These are phyloP conservation scores for Charanyca ferruginea DNA, from an alignment of 2,888 invertebrate genomes.

Conservation along the genomic window DNA sequence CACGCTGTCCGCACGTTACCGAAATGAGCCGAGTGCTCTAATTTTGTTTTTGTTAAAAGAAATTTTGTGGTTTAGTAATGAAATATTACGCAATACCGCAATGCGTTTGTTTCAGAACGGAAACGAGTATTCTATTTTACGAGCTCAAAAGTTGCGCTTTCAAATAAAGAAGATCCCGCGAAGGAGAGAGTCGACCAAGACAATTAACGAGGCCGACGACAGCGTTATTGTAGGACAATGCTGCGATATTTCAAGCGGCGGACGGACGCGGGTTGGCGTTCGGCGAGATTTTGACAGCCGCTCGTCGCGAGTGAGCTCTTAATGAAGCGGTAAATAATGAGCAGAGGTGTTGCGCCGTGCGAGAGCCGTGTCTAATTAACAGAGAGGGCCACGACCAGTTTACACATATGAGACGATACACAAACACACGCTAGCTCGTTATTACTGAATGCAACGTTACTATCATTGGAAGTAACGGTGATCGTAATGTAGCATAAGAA, in stretches of 20 bases:
- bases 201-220: conserved; percentile 88
- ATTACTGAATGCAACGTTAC: conserved; percentile 71
- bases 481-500: conserved; percentile 68
- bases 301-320: conserved; percentile 88
- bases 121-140: conserved; percentile 80
- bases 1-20: conserved; percentile 84
- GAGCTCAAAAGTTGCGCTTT: conserved; percentile 76
- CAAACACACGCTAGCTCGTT: conserved; percentile 63
- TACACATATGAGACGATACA: conserved; percentile 71
- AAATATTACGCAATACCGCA: conserved; percentile 77
- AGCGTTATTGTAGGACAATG: conserved; percentile 88
- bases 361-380: conserved; percentile 88
- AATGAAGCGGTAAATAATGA: conserved; percentile 91
- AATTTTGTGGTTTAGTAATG: conserved; percentile 79
- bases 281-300: conserved; percentile 88
- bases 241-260: conserved; percentile 86
- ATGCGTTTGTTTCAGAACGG: conserved; percentile 75
- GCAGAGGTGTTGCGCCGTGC: conserved; percentile 85
- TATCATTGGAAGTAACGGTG: conserved; percentile 70
- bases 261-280: conserved; percentile 78
- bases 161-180: conserved; percentile 75
- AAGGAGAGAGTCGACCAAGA: conserved; percentile 79
- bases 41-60: conserved; percentile 82
- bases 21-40: conserved; percentile 76
- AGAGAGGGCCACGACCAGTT: conserved; percentile 78